Percentiles rank a stretch among this genome's conserved stretches.
These are phyloP conservation scores for Cheilosia grossa DNA, from an alignment of 2,888 invertebrate genomes.

Conservation along the genomic window DNA sequence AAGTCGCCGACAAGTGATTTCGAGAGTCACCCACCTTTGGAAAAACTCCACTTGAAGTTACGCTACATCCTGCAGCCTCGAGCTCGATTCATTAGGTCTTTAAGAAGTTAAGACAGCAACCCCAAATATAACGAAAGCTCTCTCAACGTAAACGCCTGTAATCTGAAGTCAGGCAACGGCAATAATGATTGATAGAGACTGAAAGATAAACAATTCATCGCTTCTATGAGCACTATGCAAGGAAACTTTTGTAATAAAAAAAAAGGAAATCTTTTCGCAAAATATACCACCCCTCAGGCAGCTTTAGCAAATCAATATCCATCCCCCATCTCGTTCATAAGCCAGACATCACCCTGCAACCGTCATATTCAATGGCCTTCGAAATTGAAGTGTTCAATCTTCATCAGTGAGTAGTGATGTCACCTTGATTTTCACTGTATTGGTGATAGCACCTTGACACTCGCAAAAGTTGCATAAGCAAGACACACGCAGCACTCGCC, in stretches of 20 bases:
- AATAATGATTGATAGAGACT: slow-evolving; percentile 44
- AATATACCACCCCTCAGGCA: background rate
- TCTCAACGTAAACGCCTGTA: background rate
- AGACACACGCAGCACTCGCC: background rate
- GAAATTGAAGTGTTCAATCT: slow-evolving; percentile 57
- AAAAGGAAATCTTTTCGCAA: background rate
- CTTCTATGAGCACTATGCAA: background rate
- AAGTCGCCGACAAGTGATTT: too few relatives aligned
- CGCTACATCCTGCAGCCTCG: too few relatives aligned
- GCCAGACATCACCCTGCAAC: slow-evolving; percentile 48
- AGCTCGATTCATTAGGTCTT: slow-evolving; percentile 3
- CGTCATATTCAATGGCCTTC: slow-evolving; percentile 43
- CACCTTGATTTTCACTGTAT: slow-evolving; percentile 46
- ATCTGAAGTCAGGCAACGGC: slow-evolving; percentile 8
- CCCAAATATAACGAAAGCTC: background rate
- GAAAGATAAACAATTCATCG: slow-evolving; percentile 20
- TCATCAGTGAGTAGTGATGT: slow-evolving; percentile 65
- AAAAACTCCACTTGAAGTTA: too few relatives aligned
- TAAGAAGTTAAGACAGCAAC: background rate
- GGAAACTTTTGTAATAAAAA: background rate
- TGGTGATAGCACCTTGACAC: slow-evolving; percentile 50
- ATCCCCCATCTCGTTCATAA: background rate
- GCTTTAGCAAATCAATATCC: background rate
- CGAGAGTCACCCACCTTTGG: too few relatives aligned
- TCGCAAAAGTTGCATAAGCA: slow-evolving; percentile 36